phyloP scores from a whole-genome alignment of 1,140 invertebrate genomes.

The Anoplolepis gracilipes region DNA sequence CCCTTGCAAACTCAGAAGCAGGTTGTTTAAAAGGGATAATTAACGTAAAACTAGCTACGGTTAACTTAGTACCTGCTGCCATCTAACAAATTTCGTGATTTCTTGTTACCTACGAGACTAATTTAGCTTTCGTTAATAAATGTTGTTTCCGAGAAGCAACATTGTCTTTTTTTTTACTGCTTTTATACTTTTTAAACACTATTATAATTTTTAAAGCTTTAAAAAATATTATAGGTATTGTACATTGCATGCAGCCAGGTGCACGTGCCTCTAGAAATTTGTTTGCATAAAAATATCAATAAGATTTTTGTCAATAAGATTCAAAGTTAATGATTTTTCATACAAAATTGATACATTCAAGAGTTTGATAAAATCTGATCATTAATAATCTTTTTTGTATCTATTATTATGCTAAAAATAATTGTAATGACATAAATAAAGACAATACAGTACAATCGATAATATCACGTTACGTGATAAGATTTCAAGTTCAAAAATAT shows the following conservation, averaged over 20 bases:
- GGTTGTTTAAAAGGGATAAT: slow-evolving; percentile 66
- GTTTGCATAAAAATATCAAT: too few relatives aligned
- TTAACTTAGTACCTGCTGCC: slow-evolving; percentile 59
- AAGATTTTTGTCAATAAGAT: too few relatives aligned
- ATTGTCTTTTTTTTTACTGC: not conserved
- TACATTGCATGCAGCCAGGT: not conserved
- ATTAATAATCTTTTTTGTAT: too few relatives aligned
- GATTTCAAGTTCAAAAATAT: slow-evolving; percentile 15
- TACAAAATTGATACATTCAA: too few relatives aligned
- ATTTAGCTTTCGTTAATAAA: slow-evolving; percentile 55
- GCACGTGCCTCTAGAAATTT: not conserved
- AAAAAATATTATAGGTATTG: not conserved
- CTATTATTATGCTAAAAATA: too few relatives aligned
- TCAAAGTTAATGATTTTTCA: too few relatives aligned
- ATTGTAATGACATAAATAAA: not conserved
- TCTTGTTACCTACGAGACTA: slow-evolving; percentile 27
- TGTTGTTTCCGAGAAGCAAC: not conserved
- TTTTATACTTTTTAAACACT: not conserved
- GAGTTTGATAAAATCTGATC: too few relatives aligned
- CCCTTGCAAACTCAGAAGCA: slow-evolving; percentile 58
- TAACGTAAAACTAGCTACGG: slow-evolving; percentile 61
- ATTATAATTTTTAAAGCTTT: not conserved
- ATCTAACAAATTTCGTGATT: slow-evolving; percentile 55
- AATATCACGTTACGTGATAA: not conserved
- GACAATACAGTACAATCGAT: slow-evolving; percentile 18